Conservation (phyloP, 2,888 invertebrate species). For the Lithophane ornitopus region DNA sequence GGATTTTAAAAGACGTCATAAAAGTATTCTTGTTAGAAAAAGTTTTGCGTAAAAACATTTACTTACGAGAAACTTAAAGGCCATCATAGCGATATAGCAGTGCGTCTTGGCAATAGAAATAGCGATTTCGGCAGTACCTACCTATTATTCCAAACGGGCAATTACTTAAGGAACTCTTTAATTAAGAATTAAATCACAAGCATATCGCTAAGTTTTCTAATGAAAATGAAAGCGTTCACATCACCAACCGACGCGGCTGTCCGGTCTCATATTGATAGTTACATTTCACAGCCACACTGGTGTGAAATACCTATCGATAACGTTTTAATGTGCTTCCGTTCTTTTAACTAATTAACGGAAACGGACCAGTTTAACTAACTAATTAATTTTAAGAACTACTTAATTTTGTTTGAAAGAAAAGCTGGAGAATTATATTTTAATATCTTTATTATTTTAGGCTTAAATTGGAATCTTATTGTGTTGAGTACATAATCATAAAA, state of each 20-base stretch:
- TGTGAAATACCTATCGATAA: conserved; percentile 29
- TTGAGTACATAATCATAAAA: conserved; percentile 1
- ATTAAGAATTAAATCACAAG: not conserved
- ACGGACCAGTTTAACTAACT: conserved; percentile 34
- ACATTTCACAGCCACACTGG: conserved; percentile 1
- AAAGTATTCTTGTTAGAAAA: too few species aligned
- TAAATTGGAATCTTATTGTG: not conserved
- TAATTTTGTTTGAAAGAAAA: not conserved
- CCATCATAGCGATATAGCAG: too few species aligned
- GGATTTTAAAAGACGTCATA: too few species aligned
- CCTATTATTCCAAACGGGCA: too few species aligned
- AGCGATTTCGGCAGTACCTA: too few species aligned
- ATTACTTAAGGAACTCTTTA: too few species aligned
- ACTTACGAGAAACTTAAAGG: too few species aligned
- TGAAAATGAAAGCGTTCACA: conserved; percentile 33
- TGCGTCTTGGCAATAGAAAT: too few species aligned
- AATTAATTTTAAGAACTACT: conserved; percentile 44
- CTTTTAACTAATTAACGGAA: conserved; percentile 45
- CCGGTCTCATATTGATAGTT: conserved; percentile 15
- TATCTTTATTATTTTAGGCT: not conserved
- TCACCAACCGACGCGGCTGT: not conserved
- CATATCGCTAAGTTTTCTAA: conserved; percentile 7
- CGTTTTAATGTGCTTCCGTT: conserved; percentile 41
- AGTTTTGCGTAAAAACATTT: too few species aligned
- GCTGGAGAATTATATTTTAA: not conserved